Conservation (phyloP, 2,113 vertebrate genomes). For the Symphodus melops region DNA sequence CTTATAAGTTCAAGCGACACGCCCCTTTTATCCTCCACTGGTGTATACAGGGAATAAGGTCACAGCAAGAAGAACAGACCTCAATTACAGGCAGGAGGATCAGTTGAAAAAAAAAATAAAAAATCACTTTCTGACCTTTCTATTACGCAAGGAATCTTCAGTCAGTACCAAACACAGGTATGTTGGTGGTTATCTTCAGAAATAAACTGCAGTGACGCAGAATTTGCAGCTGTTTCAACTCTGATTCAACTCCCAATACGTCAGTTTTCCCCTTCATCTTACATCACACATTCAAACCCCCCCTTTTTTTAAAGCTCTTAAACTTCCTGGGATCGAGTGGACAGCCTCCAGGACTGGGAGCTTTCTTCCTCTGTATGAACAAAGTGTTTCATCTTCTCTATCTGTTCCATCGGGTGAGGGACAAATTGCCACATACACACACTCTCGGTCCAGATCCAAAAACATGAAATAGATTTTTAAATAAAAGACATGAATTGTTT, state of each 20-base stretch:
- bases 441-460: no score
- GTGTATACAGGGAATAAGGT: constrained; percentile 32
- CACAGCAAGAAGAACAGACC: constrained; percentile 53
- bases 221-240: constrained; percentile 32
- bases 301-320: constrained; percentile 4
- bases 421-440: constrained; percentile 33
- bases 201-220: constrained; percentile 2
- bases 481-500: background rate
- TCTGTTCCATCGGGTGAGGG: constrained; percentile 34
- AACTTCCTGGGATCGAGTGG: constrained; percentile 27
- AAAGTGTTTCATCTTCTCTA: constrained; percentile 39
- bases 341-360: constrained; percentile 32
- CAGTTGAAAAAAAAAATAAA: background rate
- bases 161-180: background rate
- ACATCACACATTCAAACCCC: background rate
- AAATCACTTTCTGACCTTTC: background rate
- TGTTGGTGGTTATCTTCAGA: background rate
- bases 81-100: constrained; percentile 29
- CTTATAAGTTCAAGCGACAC: constrained; percentile 23
- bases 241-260: background rate
- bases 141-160: background rate
- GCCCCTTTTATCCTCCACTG: constrained; percentile 1
- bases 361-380: constrained; percentile 42
- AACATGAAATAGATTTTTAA: no score
- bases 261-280: constrained; percentile 22